A percentile compares a stretch with the other conserved stretches of the same genome.
Evolutionary conservation across 2,888 invertebrate genomes (phyloP).

Genomic region (Pseudococcus jackbeardsleyi): DNA sequence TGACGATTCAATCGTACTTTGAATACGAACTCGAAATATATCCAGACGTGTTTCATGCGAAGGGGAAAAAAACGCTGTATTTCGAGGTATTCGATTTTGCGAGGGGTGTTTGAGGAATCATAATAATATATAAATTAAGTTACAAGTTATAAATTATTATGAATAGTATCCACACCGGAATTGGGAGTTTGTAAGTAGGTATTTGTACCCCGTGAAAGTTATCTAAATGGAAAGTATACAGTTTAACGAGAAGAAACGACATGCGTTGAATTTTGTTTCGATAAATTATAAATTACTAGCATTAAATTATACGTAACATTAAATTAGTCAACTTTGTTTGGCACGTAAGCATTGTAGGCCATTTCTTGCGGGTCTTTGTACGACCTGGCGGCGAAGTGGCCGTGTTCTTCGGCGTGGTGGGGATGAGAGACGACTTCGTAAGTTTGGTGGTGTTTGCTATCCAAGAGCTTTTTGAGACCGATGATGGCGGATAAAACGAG

Average conservation of each 20-base stretch:
- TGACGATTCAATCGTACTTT: background rate
- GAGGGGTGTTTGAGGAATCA: background rate
- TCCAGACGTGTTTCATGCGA: background rate
- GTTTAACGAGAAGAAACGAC: background rate
- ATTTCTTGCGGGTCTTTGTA: constrained; percentile 78
- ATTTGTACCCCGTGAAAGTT: background rate
- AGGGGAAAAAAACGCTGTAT: background rate
- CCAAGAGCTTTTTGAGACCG: constrained; percentile 84
- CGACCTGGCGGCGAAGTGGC: constrained; percentile 78
- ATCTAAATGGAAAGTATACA: constrained; percentile 27
- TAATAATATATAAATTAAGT: background rate
- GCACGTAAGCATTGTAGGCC: constrained; percentile 80
- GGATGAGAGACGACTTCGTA: constrained; percentile 81
- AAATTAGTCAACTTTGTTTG: constrained; percentile 68
- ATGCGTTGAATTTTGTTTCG: background rate
- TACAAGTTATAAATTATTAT: background rate
- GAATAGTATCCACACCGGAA: background rate
- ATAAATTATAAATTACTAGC: constrained; percentile 8
- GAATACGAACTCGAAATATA: constrained; percentile 21
- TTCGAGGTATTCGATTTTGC: constrained; percentile 8
- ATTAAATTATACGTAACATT: background rate
- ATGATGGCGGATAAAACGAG: constrained; percentile 82
- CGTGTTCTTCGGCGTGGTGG: constrained; percentile 75
- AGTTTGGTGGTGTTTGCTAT: constrained; percentile 78
- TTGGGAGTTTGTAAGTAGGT: background rate